A percentile compares a stretch with the other conserved stretches of the same genome.
phyloP scores from a whole-genome alignment of 2,113 vertebrate genomes.

The Phocoena phocoena region DNA sequence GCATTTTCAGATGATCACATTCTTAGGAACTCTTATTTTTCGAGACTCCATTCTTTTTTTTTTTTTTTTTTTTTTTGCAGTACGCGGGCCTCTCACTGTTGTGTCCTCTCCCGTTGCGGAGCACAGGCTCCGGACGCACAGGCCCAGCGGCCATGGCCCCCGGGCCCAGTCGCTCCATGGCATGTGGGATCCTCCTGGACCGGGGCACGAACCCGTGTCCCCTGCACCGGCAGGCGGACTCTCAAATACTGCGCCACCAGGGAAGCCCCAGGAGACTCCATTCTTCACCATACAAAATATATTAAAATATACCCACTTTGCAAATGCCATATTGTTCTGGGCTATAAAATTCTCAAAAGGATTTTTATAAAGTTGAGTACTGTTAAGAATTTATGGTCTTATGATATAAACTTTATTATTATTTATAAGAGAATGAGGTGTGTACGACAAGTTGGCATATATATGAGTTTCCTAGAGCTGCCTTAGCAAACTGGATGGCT shows the following conservation, averaged over 20 bases:
- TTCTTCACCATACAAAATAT: background rate
- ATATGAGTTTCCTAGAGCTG: background rate
- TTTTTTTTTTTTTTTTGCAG: no score
- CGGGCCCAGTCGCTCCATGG: rapidly evolving
- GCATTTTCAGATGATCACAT: background rate
- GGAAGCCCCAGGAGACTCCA: background rate
- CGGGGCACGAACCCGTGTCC: no score
- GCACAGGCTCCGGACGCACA: no score
- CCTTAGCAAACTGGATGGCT: background rate
- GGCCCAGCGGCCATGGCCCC: no score
- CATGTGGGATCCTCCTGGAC: no score
- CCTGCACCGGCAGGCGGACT: no score
- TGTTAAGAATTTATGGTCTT: background rate
- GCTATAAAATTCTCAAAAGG: background rate
- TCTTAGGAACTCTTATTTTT: background rate
- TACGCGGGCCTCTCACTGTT: no score
- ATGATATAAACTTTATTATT: background rate
- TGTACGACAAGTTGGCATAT: background rate
- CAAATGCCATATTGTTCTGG: background rate
- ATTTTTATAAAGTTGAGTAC: background rate
- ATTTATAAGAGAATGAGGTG: background rate
- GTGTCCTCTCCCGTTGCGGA: no score
- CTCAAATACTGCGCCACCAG: no score
- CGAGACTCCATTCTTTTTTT: background rate
- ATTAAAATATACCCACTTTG: background rate